Conservation (phyloP, 2,113 vertebrate species). For the Nematolebias whitei region DNA sequence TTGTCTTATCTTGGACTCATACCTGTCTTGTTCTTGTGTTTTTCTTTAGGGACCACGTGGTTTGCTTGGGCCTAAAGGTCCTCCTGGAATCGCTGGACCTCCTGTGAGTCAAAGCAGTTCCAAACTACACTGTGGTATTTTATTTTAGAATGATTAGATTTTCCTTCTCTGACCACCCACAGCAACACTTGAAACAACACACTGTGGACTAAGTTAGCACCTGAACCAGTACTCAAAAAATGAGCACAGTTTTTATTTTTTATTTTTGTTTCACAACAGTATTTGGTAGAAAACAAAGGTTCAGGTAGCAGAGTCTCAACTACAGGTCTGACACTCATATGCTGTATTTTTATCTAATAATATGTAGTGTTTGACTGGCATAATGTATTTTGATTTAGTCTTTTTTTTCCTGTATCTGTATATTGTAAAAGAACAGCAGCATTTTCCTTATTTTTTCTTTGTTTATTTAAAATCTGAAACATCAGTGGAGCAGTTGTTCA, state of each 20-base stretch:
- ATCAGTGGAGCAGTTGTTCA: not conserved
- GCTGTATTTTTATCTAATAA: not conserved
- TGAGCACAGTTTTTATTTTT: not conserved
- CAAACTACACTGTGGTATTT: conserved; percentile 1
- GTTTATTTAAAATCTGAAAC: no score
- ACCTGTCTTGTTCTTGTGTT: not conserved
- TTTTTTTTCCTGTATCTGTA: not conserved
- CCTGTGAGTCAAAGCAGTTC: conserved; percentile 83
- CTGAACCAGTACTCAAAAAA: not conserved
- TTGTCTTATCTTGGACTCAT: not conserved
- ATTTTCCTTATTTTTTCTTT: no score
- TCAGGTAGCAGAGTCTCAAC: not conserved
- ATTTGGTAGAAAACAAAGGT: not conserved
- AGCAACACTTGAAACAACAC: conserved; percentile 18
- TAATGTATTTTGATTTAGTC: not conserved
- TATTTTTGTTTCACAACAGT: not conserved
- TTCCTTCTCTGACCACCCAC: conserved; percentile 10
- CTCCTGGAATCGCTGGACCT: conserved; percentile 90
- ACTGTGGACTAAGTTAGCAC: not conserved
- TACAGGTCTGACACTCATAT: not conserved
- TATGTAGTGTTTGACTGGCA: no score
- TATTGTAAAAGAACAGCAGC: no score
- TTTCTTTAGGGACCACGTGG: conserved; percentile 89
- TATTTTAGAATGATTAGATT: conserved; percentile 22
- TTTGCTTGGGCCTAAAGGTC: conserved; percentile 91